phyloP scores from a whole-genome alignment of 2,113 vertebrate genomes.

The Numenius arquata region DNA sequence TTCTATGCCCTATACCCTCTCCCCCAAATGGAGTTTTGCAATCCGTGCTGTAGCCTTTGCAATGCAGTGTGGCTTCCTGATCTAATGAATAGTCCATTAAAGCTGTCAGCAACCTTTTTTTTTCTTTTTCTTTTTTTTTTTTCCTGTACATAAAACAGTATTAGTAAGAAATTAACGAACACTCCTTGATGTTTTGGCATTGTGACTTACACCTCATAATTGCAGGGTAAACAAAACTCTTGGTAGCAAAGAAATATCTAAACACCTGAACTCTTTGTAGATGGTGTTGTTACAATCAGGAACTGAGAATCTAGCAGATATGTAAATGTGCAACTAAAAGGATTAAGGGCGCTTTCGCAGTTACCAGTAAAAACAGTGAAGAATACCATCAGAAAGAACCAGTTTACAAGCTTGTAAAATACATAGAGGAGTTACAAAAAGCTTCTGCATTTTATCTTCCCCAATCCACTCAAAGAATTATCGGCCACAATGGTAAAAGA shows the following conservation, averaged over 20 bases:
- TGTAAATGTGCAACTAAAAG: too few species aligned
- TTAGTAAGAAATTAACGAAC: background rate
- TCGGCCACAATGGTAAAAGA: too few species aligned
- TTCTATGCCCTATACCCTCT: background rate
- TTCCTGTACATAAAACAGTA: background rate
- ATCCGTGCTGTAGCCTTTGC: background rate
- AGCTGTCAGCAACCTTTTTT: background rate
- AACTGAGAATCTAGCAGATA: too few species aligned
- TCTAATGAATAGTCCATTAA: background rate
- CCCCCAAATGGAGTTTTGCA: background rate
- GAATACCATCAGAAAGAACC: too few species aligned
- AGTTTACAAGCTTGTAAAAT: too few species aligned
- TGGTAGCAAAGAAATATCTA: background rate
- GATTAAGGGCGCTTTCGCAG: too few species aligned
- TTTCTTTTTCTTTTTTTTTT: background rate
- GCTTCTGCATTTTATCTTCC: too few species aligned
- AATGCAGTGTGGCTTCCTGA: background rate
- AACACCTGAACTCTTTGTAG: background rate
- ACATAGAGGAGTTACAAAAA: too few species aligned
- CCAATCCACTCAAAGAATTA: too few species aligned
- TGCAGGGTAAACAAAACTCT: background rate
- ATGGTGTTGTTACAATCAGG: too few species aligned
- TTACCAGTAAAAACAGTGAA: too few species aligned
- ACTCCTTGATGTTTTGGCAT: background rate
- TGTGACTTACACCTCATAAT: background rate